Conservation (phyloP, 1,140 invertebrate genomes). For the Dinoponera quadriceps region DNA sequence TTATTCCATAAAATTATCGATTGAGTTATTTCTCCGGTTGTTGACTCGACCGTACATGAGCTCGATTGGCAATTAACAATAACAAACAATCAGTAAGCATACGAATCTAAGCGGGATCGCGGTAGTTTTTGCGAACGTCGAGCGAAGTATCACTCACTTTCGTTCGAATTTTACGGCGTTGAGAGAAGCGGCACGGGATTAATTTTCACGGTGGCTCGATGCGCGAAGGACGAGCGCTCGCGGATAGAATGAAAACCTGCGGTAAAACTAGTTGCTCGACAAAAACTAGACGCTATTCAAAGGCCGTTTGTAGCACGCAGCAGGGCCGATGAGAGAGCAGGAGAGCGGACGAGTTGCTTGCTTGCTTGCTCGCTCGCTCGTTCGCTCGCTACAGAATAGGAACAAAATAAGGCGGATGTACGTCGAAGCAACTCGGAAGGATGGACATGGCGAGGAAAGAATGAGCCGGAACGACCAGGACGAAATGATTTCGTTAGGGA, state of each 20-base stretch:
- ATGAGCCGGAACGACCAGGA: slow-evolving; percentile 60
- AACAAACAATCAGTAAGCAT: not conserved
- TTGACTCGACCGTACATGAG: not conserved
- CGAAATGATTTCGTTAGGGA: slow-evolving; percentile 64
- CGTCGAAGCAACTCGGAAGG: slow-evolving; percentile 48
- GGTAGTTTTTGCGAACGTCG: not conserved
- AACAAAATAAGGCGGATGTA: slow-evolving; percentile 75
- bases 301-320: slow-evolving; percentile 76
- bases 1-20: not conserved
- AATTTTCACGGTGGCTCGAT: slow-evolving; percentile 68
- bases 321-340: slow-evolving; percentile 60
- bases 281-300: slow-evolving; percentile 83
- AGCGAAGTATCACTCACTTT: not conserved
- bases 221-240: slow-evolving; percentile 19
- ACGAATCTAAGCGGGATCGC: not conserved
- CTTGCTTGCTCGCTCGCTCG: slow-evolving; percentile 20
- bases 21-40: not conserved
- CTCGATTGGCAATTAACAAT: not conserved
- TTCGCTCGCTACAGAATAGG: slow-evolving; percentile 60
- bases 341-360: slow-evolving; percentile 61
- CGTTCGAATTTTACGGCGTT: slow-evolving; percentile 10
- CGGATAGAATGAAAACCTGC: slow-evolving; percentile 76
- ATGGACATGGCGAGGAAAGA: slow-evolving; percentile 55
- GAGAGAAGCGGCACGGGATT: slow-evolving; percentile 21
- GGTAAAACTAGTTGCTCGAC: slow-evolving; percentile 79